Evolutionary conservation across 2,888 invertebrate genomes (phyloP).

Genomic region (Acronicta alni): DNA sequence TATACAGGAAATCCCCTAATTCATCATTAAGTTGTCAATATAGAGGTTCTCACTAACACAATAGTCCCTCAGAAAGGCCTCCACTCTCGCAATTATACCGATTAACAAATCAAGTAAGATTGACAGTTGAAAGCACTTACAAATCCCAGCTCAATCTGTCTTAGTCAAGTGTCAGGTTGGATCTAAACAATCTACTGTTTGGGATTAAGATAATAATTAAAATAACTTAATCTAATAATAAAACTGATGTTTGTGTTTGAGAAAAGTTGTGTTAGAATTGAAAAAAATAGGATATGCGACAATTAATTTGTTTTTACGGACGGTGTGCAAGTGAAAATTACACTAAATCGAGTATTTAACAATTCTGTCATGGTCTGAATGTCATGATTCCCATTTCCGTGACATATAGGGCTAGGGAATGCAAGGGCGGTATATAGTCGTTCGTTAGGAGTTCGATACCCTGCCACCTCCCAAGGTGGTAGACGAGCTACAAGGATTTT

Average conservation of each 20-base stretch:
- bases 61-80: conserved; percentile 18
- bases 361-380: no score
- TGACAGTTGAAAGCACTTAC: conserved; percentile 22
- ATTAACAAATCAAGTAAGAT: conserved; percentile 53
- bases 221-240: conserved; percentile 12
- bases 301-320: no score
- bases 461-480: no score
- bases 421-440: no score
- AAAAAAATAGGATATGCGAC: no score
- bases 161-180: conserved; percentile 27
- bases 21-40: conserved; percentile 32
- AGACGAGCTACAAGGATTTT: no score
- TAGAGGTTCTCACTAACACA: conserved; percentile 28
- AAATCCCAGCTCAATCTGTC: conserved; percentile 30
- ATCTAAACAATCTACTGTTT: conserved; percentile 38
- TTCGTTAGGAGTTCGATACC: no score
- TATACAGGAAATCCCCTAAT: conserved; percentile 28
- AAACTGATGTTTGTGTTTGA: no score
- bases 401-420: no score
- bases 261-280: no score
- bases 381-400: no score
- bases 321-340: neutral
- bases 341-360: no score
- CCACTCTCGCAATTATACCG: conserved; percentile 28
- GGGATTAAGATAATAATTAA: conserved; percentile 9